Evolutionary conservation across 2,888 invertebrate species (phyloP).

Genomic region (Dorcus hopei): DNA sequence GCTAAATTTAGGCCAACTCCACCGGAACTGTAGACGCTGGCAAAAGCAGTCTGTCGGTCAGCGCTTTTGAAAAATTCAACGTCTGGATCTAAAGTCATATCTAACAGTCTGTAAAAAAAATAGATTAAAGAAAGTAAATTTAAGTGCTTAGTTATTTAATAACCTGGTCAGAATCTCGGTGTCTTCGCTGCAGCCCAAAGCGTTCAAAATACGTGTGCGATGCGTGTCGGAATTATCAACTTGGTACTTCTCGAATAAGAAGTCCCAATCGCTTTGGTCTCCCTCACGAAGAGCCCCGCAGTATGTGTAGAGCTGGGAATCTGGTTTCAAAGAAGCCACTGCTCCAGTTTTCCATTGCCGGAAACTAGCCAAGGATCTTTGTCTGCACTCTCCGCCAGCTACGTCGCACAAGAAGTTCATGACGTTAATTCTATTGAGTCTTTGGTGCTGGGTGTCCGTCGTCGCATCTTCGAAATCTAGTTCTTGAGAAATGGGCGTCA

Average conservation of each 20-base stretch:
- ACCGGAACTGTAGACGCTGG: constrained; percentile 2
- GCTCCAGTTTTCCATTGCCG: background rate
- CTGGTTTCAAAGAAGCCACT: background rate
- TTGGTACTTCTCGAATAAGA: background rate
- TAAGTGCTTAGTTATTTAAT: background rate
- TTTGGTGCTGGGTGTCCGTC: constrained; percentile 13
- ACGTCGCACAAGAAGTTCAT: constrained; percentile 36
- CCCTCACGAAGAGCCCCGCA: constrained; percentile 6
- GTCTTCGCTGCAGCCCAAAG: constrained; percentile 4
- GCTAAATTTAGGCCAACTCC: background rate
- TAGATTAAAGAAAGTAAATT: too few relatives aligned
- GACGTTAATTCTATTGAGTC: constrained; percentile 42
- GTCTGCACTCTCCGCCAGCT: constrained; percentile 40
- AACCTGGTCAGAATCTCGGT: constrained; percentile 1
- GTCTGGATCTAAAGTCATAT: background rate
- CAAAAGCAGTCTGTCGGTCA: constrained; percentile 8
- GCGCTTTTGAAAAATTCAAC: background rate
- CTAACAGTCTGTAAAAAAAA: background rate
- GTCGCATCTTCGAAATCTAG: constrained; percentile 1
- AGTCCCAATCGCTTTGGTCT: background rate
- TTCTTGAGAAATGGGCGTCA: background rate
- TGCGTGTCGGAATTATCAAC: background rate
- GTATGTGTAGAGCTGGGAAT: constrained; percentile 4
- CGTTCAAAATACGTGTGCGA: background rate
- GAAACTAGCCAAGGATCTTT: background rate